A percentile compares a stretch with the other conserved stretches of the same genome.
phyloP scores from a whole-genome alignment of 2,797 vertebrate genomes.

The Synanceia verrucosa region DNA sequence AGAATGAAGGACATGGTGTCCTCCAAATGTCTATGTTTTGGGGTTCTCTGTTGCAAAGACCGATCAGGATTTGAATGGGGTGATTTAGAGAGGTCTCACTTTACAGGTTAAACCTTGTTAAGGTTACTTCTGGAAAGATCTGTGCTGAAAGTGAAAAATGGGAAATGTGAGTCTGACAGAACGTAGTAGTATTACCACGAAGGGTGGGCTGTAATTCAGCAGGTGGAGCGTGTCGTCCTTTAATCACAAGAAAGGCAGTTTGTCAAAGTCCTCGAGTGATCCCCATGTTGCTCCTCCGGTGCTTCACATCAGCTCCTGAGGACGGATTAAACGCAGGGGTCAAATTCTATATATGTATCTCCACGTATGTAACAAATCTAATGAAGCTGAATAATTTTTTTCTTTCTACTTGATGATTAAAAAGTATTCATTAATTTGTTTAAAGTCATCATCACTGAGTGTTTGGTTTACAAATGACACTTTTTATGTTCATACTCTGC shows the following conservation, averaged over 20 bases:
- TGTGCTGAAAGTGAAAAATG: background rate
- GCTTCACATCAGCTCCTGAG: too few relatives aligned
- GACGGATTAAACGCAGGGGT: too few relatives aligned
- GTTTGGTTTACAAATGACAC: background rate
- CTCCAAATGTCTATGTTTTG: background rate
- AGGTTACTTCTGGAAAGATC: background rate
- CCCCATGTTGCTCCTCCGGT: too few relatives aligned
- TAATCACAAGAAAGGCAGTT: too few relatives aligned
- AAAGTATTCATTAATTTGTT: background rate
- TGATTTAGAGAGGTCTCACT: background rate
- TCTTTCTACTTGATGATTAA: background rate
- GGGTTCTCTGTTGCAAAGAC: background rate
- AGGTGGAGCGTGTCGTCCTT: too few relatives aligned
- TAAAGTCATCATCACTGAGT: background rate
- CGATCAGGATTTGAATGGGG: background rate
- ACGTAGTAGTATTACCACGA: background rate
- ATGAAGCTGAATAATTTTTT: too few relatives aligned
- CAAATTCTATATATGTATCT: too few relatives aligned
- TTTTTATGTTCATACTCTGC: background rate
- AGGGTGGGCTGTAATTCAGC: too few relatives aligned
- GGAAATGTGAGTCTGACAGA: background rate
- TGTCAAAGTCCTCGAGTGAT: too few relatives aligned
- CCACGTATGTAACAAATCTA: too few relatives aligned
- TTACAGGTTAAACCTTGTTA: background rate
- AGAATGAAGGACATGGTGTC: background rate